These are phyloP conservation scores for Cephalotes varians DNA, from an alignment of 2,888 invertebrate species.

Conservation along the genomic window DNA sequence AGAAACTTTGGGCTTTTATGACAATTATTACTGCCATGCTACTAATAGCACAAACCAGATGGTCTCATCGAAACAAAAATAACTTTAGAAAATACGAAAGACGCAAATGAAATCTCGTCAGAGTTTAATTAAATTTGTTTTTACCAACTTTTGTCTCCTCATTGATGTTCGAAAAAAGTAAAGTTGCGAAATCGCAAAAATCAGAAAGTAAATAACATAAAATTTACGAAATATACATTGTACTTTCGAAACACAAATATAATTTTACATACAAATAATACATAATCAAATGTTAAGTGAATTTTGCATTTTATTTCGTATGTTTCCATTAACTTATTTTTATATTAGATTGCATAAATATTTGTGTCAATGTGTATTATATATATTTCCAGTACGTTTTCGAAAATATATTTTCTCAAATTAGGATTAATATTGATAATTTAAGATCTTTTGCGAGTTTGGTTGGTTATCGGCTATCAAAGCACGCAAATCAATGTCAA, in stretches of 20 bases:
- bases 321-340: neutral
- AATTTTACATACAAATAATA: neutral
- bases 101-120: too few species aligned
- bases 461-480: constrained; percentile 15
- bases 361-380: neutral
- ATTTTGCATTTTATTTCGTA: neutral
- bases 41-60: constrained; percentile 17
- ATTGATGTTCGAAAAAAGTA: neutral
- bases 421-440: neutral
- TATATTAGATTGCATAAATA: neutral
- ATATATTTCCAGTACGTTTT: neutral
- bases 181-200: neutral
- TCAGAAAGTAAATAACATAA: too few species aligned
- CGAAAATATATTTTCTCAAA: neutral
- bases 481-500: constrained; percentile 40
- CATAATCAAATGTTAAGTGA: neutral
- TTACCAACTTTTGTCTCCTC: too few species aligned
- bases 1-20: constrained; percentile 29
- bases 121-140: neutral
- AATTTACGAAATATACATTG: neutral
- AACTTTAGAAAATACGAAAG: too few species aligned
- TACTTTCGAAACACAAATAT: neutral
- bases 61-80: neutral
- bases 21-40: constrained; percentile 30
- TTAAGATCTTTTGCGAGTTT: neutral